Conservation (phyloP, 1,140 invertebrate genomes). For the Paralvinella palmiformis region DNA sequence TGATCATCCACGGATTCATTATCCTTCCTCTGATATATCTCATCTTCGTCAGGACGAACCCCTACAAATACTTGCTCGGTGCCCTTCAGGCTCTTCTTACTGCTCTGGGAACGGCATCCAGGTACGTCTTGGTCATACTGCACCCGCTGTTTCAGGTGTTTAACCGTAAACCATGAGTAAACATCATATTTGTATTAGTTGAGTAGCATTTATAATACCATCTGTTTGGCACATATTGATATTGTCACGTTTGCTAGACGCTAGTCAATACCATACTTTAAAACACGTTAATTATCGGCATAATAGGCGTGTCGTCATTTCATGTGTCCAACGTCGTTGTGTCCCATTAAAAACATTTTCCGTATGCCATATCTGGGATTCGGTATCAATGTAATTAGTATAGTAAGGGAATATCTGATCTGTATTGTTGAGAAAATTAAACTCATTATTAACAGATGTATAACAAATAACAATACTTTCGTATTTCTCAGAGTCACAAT, state of each 20-base stretch:
- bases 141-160: not conserved
- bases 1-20: slow-evolving; percentile 41
- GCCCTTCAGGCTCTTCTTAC: slow-evolving; percentile 42
- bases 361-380: too few relatives aligned
- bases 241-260: not conserved
- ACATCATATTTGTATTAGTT: not conserved
- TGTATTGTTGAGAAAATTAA: not conserved
- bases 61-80: slow-evolving; percentile 31
- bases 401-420: too few relatives aligned
- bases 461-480: not conserved
- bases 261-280: too few relatives aligned
- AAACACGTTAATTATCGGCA: too few relatives aligned
- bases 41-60: slow-evolving; percentile 41
- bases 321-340: too few relatives aligned
- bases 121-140: slow-evolving; percentile 27
- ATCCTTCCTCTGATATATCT: slow-evolving; percentile 42
- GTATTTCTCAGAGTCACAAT: not conserved
- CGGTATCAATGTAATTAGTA: too few relatives aligned
- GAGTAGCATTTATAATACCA: not conserved
- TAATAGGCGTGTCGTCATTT: not conserved
- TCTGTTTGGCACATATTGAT: not conserved
- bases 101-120: slow-evolving; percentile 45
- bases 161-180: not conserved
- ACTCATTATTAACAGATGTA: not conserved
- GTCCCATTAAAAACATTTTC: too few relatives aligned